Conservation (phyloP, 2,888 invertebrate genomes). For the Mythimna lalbum region DNA sequence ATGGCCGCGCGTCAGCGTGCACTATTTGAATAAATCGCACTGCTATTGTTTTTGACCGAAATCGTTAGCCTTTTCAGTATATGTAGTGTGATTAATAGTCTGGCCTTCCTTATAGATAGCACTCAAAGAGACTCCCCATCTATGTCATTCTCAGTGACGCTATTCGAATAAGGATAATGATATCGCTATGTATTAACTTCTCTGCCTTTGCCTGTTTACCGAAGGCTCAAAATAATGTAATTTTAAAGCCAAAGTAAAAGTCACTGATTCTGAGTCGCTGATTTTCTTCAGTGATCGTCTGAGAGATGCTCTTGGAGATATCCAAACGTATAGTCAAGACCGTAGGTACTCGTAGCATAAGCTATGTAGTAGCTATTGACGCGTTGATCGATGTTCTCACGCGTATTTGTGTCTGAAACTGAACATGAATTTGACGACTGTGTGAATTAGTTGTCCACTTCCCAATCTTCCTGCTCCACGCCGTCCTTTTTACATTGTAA, state of each 20-base stretch:
- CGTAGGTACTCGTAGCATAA: neutral
- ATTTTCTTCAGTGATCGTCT: neutral
- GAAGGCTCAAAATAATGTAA: neutral
- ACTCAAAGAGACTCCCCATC: neutral
- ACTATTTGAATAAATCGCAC: constrained; percentile 51
- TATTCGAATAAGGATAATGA: constrained; percentile 5
- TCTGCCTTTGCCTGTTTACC: neutral
- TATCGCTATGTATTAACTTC: neutral
- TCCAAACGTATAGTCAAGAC: constrained; percentile 1
- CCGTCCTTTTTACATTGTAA: constrained; percentile 3
- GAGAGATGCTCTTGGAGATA: neutral
- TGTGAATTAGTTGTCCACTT: neutral
- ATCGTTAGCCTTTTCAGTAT: constrained; percentile 33
- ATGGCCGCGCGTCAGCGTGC: constrained; percentile 44
- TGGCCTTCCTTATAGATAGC: constrained; percentile 34
- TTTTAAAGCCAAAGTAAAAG: too few relatives aligned
- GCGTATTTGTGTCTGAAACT: neutral
- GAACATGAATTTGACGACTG: neutral
- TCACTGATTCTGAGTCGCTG: too few relatives aligned
- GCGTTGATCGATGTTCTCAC: neutral
- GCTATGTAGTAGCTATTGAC: neutral
- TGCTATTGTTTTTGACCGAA: constrained; percentile 46
- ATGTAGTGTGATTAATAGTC: constrained; percentile 19
- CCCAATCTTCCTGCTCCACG: neutral
- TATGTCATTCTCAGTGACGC: neutral